Evolutionary conservation across 2,113 vertebrate species (phyloP).

Genomic region (Micromys minutus): DNA sequence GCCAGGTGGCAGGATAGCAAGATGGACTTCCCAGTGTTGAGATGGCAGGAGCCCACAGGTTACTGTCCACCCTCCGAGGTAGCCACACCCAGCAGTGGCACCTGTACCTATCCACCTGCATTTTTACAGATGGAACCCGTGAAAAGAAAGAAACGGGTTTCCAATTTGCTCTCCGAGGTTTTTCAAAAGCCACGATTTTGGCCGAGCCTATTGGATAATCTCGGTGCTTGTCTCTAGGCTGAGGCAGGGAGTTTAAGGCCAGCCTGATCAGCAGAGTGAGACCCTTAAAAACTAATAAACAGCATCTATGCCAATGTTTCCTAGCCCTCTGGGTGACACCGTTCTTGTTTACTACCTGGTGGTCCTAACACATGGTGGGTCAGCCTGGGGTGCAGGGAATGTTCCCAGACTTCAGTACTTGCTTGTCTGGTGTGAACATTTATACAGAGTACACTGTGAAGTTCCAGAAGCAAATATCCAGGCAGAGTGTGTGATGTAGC

Average conservation of each 20-base stretch:
- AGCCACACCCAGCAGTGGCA: background rate
- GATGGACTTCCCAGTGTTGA: background rate
- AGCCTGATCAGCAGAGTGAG: background rate
- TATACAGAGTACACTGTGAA: background rate
- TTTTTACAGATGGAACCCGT: background rate
- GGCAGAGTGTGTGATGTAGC: background rate
- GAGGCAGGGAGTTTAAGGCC: background rate
- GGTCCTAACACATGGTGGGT: background rate
- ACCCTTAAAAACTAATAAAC: background rate
- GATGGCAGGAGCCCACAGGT: background rate
- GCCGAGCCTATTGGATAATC: background rate
- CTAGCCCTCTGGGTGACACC: background rate
- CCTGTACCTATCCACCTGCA: background rate
- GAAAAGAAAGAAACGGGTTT: background rate
- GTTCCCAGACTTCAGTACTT: background rate
- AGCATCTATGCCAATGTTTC: background rate
- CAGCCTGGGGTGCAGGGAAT: background rate
- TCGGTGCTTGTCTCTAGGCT: background rate
- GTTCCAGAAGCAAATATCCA: background rate
- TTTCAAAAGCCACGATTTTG: background rate
- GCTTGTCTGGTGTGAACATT: background rate
- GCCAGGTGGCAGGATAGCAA: conserved; percentile 1
- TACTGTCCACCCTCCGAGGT: background rate
- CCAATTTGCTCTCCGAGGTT: background rate
- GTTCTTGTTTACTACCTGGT: background rate